Evolutionary conservation across 2,113 vertebrate genomes (phyloP).

Genomic region (Brachypteracias leptosomus): DNA sequence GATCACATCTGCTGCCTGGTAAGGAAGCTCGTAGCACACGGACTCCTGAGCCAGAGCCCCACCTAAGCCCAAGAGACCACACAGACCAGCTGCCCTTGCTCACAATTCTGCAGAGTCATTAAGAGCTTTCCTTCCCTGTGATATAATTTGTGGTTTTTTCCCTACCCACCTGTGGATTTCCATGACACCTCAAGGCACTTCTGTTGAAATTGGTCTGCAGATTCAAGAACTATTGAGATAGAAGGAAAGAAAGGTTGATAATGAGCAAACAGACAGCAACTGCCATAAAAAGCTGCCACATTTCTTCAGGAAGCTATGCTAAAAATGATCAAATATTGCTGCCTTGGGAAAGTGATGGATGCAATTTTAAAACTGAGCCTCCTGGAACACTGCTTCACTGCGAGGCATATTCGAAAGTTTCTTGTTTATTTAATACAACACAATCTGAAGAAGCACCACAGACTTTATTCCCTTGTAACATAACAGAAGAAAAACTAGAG

Average conservation of each 20-base stretch:
- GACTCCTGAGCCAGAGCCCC: background rate
- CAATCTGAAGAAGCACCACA: background rate
- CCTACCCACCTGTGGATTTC: background rate
- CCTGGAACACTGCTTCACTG: background rate
- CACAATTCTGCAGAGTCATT: fast-evolving
- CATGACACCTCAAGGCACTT: background rate
- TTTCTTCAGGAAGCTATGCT: background rate
- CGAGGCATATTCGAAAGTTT: background rate
- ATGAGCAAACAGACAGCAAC: background rate
- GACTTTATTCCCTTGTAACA: background rate
- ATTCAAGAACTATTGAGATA: background rate
- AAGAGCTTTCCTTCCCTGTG: background rate
- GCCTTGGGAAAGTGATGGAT: background rate
- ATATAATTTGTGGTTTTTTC: background rate
- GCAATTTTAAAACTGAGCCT: background rate
- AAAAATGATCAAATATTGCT: background rate
- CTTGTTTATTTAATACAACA: background rate
- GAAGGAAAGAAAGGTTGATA: background rate
- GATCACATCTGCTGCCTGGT: background rate
- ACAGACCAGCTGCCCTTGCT: background rate
- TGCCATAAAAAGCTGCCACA: background rate
- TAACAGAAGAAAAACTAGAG: background rate
- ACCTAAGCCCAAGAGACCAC: fast-evolving
- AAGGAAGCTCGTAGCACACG: fast-evolving
- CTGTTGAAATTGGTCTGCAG: background rate